These are phyloP conservation scores for Rhinogobio ventralis DNA, from an alignment of 2,797 vertebrate species.

Conservation along the genomic window DNA sequence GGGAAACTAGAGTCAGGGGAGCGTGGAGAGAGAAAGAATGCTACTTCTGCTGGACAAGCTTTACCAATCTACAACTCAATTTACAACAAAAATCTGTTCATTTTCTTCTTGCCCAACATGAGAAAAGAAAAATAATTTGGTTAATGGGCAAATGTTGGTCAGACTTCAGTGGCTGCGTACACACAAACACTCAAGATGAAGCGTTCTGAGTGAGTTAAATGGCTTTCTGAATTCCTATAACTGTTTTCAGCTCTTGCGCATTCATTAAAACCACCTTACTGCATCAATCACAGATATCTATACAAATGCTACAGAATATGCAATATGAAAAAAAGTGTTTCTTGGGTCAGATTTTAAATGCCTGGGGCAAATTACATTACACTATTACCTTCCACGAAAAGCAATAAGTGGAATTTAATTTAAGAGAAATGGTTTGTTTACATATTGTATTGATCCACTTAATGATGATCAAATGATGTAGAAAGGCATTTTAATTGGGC, in stretches of 20 bases:
- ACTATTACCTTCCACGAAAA: constrained; percentile 18
- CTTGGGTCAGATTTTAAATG: not conserved
- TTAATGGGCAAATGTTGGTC: constrained; percentile 29
- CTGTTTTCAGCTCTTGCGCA: not conserved
- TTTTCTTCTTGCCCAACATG: constrained; percentile 18
- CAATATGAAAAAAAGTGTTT: not conserved
- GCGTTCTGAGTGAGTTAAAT: not conserved
- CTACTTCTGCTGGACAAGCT: constrained; percentile 44
- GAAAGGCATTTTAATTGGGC: constrained; percentile 23
- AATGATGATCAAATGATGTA: constrained; percentile 3
- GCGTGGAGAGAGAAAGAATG: constrained; percentile 28
- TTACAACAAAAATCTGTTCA: constrained; percentile 47
- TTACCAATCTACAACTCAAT: constrained; percentile 48
- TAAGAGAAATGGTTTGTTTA: constrained; percentile 2
- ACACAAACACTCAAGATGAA: constrained; percentile 14
- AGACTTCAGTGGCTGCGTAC: not conserved
- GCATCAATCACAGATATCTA: not conserved
- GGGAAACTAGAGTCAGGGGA: constrained; percentile 63
- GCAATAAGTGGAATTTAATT: not conserved
- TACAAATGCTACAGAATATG: not conserved
- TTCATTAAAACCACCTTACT: not conserved
- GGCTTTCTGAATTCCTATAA: not conserved
- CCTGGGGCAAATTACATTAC: constrained; percentile 4
- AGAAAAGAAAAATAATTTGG: constrained; percentile 24
- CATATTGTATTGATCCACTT: constrained; percentile 18